Evolutionary conservation across 2,113 vertebrate genomes (phyloP).

Genomic region (Tor tambroides): DNA sequence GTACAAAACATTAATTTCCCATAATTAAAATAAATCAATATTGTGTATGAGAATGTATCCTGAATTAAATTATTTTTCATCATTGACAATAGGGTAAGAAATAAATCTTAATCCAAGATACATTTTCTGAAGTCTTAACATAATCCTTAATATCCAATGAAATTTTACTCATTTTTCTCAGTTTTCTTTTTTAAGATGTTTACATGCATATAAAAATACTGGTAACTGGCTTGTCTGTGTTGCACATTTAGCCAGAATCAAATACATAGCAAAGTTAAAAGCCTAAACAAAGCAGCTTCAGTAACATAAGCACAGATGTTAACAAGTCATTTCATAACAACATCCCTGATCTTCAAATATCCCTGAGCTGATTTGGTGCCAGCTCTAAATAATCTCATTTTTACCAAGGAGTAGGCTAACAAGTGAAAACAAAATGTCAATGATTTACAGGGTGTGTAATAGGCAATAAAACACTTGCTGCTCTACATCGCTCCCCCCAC

Average conservation of each 20-base stretch:
- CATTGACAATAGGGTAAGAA: no score
- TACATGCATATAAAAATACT: neutral
- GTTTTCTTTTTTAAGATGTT: neutral
- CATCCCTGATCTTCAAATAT: constrained; percentile 41
- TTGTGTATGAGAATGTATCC: neutral
- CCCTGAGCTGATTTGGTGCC: constrained; percentile 39
- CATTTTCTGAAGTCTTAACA: no score
- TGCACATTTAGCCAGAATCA: neutral
- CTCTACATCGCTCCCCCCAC: constrained; percentile 43
- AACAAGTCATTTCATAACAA: constrained; percentile 29
- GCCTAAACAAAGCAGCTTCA: neutral
- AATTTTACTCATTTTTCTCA: neutral
- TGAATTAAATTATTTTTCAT: neutral
- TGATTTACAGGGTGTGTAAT: constrained; percentile 57
- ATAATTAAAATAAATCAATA: neutral
- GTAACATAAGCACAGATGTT: constrained; percentile 44
- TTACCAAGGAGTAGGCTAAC: constrained; percentile 30
- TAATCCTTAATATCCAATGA: no score
- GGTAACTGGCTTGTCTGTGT: neutral
- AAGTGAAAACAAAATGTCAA: constrained; percentile 55
- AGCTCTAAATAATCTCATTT: constrained; percentile 51
- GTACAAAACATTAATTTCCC: neutral
- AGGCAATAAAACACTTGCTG: constrained; percentile 65
- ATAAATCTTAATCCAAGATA: no score
- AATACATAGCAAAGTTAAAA: neutral